Percentiles rank a stretch among this genome's conserved stretches.
Conservation (phyloP, 2,113 vertebrate genomes). For the human (Homo sapiens) region DNA sequence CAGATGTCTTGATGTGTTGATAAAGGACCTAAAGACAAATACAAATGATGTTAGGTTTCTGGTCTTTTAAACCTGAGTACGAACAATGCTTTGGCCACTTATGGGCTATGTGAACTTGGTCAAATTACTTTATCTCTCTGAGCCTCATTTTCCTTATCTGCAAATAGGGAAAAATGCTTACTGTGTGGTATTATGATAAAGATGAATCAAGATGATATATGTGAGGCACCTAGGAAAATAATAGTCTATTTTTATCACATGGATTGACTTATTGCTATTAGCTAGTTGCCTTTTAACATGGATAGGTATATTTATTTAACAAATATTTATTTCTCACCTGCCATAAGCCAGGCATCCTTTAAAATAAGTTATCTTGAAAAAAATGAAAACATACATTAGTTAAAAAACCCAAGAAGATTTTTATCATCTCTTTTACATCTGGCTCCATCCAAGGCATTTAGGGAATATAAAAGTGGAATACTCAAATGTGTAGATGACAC, state of each 20-base stretch:
- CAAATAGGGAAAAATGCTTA: not conserved
- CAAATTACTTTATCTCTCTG: not conserved
- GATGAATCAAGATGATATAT: not conserved
- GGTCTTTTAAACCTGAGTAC: not conserved
- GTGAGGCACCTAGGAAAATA: not conserved
- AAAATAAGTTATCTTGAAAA: not conserved
- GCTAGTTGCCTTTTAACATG: not conserved
- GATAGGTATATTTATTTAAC: not conserved
- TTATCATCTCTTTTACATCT: not conserved
- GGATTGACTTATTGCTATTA: not conserved
- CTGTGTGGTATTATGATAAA: not conserved
- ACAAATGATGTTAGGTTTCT: not conserved
- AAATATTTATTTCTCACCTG: not conserved
- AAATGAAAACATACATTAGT: not conserved
- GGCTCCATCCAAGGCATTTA: not conserved
- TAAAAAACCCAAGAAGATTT: not conserved
- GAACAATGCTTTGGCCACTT: not conserved
- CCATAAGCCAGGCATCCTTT: not conserved
- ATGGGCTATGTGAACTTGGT: not conserved
- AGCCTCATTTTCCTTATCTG: not conserved
- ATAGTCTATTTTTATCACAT: not conserved
- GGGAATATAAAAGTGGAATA: not conserved
- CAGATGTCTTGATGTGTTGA: not conserved
- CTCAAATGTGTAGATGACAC: not conserved
- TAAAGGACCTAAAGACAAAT: not conserved